Evolutionary conservation across 2,888 invertebrate genomes (phyloP).

Genomic region (Entomobrya multifasciata): DNA sequence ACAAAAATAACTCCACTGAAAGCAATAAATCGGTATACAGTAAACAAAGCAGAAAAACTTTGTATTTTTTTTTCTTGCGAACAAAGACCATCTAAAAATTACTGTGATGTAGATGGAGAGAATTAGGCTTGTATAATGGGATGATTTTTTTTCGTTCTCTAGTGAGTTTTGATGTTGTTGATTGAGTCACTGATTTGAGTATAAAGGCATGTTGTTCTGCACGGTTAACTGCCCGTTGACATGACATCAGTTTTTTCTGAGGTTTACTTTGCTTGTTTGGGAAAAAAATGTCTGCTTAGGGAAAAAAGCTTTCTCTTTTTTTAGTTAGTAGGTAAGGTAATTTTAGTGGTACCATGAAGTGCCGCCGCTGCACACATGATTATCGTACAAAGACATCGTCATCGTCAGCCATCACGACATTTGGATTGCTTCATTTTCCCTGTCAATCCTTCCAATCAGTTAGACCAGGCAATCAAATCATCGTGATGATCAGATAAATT

Average conservation of each 20-base stretch:
- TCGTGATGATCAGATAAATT: slow-evolving; percentile 1
- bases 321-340: not conserved
- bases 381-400: slow-evolving; percentile 41
- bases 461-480: not conserved
- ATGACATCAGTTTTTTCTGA: slow-evolving; percentile 69
- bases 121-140: not conserved
- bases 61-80: slow-evolving; percentile 3
- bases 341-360: slow-evolving; percentile 34
- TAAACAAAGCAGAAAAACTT: not conserved
- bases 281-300: slow-evolving; percentile 5
- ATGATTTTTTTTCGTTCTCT: slow-evolving; percentile 13
- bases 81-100: not conserved
- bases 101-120: slow-evolving; percentile 7
- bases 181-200: slow-evolving; percentile 68
- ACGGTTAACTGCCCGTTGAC: slow-evolving; percentile 76
- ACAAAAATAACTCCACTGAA: slow-evolving; percentile 23
- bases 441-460: slow-evolving; percentile 10
- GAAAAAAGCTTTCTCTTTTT: slow-evolving; percentile 30
- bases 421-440: slow-evolving; percentile 43
- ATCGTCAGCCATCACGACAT: slow-evolving; percentile 46
- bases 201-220: not conserved
- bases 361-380: slow-evolving; percentile 37
- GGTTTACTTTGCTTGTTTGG: not conserved
- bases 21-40: slow-evolving; percentile 6
- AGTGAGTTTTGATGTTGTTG: slow-evolving; percentile 34